Evolutionary conservation across 2,888 invertebrate genomes (phyloP).

Genomic region (Plusia festucae): DNA sequence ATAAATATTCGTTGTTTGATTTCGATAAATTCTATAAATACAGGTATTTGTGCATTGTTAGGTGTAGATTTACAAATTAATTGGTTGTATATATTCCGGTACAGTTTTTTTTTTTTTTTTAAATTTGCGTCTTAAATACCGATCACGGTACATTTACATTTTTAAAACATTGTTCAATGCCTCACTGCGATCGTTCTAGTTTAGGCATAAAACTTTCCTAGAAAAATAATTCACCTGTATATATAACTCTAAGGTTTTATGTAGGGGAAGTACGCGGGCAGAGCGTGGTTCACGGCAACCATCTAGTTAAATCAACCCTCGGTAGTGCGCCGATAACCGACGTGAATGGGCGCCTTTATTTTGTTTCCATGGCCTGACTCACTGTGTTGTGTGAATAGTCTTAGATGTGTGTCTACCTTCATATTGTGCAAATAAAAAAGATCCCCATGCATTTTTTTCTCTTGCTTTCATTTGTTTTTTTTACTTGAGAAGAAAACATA

Average conservation of each 20-base stretch:
- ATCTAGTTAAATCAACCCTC: constrained; percentile 67
- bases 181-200: neutral
- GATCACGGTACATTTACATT: no score
- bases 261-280: constrained; percentile 58
- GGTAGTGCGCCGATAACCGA: constrained; percentile 56
- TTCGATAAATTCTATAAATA: no score
- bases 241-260: constrained; percentile 54
- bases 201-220: constrained; percentile 39
- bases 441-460: neutral
- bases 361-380: constrained; percentile 58
- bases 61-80: no score
- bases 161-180: no score
- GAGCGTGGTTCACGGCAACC: constrained; percentile 61
- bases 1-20: no score
- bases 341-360: constrained; percentile 61
- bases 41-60: no score
- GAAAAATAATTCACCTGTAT: constrained; percentile 10
- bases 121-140: no score
- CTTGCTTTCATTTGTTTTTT: neutral
- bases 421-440: neutral
- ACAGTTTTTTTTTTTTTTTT: no score
- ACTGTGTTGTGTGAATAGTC: constrained; percentile 36
- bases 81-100: no score
- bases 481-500: no score
- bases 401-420: constrained; percentile 9